Evolutionary conservation across 23 tunicate genomes (phyloP).

Genomic region (Oikopleura vanhoeffeni): DNA sequence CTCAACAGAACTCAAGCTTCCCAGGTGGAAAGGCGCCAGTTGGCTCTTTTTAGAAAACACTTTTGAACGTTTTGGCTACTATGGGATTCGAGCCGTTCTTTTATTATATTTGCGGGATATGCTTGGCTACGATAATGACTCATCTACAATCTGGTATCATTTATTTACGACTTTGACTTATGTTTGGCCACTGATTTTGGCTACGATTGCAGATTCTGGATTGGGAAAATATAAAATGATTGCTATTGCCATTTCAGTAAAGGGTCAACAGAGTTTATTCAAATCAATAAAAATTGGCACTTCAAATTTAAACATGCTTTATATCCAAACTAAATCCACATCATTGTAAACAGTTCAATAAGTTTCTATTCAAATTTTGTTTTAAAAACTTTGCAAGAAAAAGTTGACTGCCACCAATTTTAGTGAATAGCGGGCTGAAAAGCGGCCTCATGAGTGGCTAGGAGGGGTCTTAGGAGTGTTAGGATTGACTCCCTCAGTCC

Average conservation of each 20-base stretch:
- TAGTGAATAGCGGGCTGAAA: no score
- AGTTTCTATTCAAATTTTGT: no score
- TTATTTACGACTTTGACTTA: not conserved
- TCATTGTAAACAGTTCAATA: no score
- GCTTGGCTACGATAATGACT: slow-evolving; percentile 1
- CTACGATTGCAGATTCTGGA: not conserved
- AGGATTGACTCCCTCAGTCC: no score
- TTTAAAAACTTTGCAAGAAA: no score
- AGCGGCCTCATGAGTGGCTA: no score
- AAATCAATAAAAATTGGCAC: no score
- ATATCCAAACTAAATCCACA: no score
- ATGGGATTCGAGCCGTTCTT: slow-evolving; percentile 4
- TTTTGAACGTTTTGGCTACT: not conserved
- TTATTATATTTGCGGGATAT: not conserved
- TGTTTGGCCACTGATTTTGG: slow-evolving; percentile 3
- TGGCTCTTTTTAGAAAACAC: not conserved
- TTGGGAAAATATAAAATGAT: not conserved
- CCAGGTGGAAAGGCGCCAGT: not conserved
- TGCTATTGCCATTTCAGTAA: not conserved
- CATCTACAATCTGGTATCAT: not conserved
- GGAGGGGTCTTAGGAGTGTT: no score
- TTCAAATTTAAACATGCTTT: no score
- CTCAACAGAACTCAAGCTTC: not conserved
- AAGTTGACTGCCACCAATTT: no score
- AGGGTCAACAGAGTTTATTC: no score